Conservation (phyloP, 2,797 vertebrate species). For the Masticophis lateralis region DNA sequence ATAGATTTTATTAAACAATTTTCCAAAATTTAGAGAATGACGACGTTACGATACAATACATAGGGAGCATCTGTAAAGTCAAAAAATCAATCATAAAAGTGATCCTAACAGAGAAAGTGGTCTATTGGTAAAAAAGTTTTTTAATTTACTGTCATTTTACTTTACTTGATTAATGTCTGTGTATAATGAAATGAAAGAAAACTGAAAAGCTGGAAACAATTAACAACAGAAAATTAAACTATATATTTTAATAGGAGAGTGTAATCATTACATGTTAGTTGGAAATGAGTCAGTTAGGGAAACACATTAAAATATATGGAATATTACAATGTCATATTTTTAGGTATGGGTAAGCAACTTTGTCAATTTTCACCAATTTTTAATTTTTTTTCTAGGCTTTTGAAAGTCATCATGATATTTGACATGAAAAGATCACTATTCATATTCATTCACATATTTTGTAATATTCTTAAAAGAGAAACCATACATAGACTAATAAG, state of each 20-base stretch:
- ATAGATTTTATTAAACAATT: not conserved
- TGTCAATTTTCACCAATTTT: not conserved
- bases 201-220: slow-evolving; percentile 17
- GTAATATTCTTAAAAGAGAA: too few relatives aligned
- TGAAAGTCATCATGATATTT: not conserved
- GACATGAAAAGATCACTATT: not conserved
- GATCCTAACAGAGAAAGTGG: not conserved
- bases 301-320: slow-evolving; percentile 5
- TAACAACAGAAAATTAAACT: slow-evolving; percentile 16
- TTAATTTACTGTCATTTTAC: slow-evolving; percentile 20
- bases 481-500: too few relatives aligned
- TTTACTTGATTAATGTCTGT: slow-evolving; percentile 12
- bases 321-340: not conserved
- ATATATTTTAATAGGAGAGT: not conserved
- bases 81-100: slow-evolving; percentile 19
- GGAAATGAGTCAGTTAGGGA: not conserved
- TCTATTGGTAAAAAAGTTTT: not conserved
- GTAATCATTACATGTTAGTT: not conserved
- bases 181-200: not conserved
- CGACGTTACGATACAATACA: not conserved
- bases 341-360: not conserved
- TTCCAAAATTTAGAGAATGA: not conserved
- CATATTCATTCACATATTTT: not conserved
- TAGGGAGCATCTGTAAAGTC: not conserved
- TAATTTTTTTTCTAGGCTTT: not conserved